phyloP scores from a whole-genome alignment of 2,797 vertebrate genomes.

The Otolemur crassicaudatus region DNA sequence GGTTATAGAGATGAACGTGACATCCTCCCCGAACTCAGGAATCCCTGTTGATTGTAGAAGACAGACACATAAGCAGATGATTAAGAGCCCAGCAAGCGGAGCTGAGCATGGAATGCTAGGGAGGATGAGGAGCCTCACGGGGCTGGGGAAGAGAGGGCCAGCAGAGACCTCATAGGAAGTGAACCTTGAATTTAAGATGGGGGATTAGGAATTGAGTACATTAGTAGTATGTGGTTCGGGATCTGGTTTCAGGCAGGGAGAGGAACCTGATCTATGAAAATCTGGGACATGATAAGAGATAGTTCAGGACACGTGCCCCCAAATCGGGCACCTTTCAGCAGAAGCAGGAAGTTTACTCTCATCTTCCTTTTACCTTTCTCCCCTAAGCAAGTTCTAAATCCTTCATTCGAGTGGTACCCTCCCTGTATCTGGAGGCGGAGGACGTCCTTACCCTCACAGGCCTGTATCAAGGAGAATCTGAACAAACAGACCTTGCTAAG shows the following conservation, averaged over 20 bases:
- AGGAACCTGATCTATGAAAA: not conserved
- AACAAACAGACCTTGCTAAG: not conserved
- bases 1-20: not conserved
- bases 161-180: not conserved
- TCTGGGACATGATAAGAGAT: not conserved
- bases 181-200: not conserved
- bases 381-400: not conserved
- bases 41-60: not conserved
- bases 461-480: not conserved
- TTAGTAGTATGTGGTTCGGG: not conserved
- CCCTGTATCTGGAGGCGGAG: not conserved
- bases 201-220: not conserved
- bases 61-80: not conserved
- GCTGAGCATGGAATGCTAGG: too few relatives aligned
- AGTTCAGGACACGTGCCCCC: not conserved
- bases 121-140: not conserved
- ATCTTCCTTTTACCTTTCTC: not conserved
- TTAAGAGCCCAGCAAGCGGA: not conserved
- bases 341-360: not conserved
- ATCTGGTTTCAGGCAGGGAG: not conserved
- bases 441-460: not conserved
- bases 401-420: not conserved
- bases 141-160: not conserved
- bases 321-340: not conserved
- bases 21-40: not conserved